Evolutionary conservation across 2,113 vertebrate species (phyloP).

Genomic region (Aramus guarauna): DNA sequence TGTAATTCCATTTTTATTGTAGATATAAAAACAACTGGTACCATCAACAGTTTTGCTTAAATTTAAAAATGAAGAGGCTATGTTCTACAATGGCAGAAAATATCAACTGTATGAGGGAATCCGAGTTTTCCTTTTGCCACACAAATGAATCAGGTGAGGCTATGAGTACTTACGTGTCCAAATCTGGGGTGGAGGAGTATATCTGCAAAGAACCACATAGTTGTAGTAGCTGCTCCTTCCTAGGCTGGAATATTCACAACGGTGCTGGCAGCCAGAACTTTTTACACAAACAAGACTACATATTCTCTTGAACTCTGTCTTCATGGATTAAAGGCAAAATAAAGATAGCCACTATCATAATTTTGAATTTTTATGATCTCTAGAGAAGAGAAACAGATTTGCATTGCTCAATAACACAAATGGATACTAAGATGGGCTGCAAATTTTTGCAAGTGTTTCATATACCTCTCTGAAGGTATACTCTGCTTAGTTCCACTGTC

Average conservation of each 20-base stretch:
- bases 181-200: not conserved
- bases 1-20: not conserved
- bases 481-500: not conserved
- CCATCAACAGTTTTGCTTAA: not conserved
- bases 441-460: not conserved
- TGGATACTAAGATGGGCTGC: not conserved
- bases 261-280: not conserved
- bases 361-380: not conserved
- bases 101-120: not conserved
- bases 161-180: not conserved
- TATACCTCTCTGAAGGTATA: not conserved
- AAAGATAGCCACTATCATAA: not conserved
- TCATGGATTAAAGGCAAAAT: not conserved
- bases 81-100: not conserved
- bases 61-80: not conserved
- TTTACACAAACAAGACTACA: not conserved
- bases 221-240: not conserved
- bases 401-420: not conserved
- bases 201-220: not conserved
- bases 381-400: not conserved
- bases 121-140: not conserved
- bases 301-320: not conserved
- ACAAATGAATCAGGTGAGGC: not conserved
- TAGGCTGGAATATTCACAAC: not conserved
- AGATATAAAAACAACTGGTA: not conserved